Evolutionary conservation across 2,888 invertebrate species (phyloP), one percentile per base, ranked within the genome.

Genomic region (Amorpha juglandis): DNA sequence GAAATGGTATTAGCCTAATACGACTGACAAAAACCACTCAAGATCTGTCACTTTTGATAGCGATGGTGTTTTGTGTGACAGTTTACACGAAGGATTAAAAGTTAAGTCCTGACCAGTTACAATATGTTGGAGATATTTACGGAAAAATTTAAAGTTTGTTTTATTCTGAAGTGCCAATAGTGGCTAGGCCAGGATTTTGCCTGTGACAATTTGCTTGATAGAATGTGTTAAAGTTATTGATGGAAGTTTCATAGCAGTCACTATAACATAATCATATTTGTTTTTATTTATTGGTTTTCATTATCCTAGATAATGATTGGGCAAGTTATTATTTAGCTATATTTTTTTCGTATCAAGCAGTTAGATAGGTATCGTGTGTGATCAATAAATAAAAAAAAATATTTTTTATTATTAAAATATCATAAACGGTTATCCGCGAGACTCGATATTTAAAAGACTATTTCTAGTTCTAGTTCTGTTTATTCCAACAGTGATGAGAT

Each of bases 41-140:
- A 88, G 90, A 91, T 89, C 86, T 86, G 92, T 92, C 92, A 92
- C 75, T 87, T 86, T 84, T 82, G 87, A 89, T 90, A 86, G 80
- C 72, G 66, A 75, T 73, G 73, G 74, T 67, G 72, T 77, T 81
- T 87, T 88, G 86, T 88, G 83, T 77, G 76, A 72, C 68, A 77
- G 87, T 87, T 90, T 87, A 83, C 84, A 86, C 76, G 78, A 74
- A 73, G 86, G 88, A 88, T 87, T 88, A 86, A 80, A n/a, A 82
- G 85, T 84, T 85, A 80, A 74, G 81, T 81, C 82, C 82, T 72
- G 77, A 74, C 80, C 82, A 83, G 81, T 86, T 84, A 78, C 69
- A 67, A 71, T 77, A 74, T 79, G 73, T 82, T 38, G 16, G 62
- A 45, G 14, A 48, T 50, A 33, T 16, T 55, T 12, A 51, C 35